phyloP scores from a whole-genome alignment of 2,113 vertebrate species.

The Cyphomyrus plagiostoma region DNA sequence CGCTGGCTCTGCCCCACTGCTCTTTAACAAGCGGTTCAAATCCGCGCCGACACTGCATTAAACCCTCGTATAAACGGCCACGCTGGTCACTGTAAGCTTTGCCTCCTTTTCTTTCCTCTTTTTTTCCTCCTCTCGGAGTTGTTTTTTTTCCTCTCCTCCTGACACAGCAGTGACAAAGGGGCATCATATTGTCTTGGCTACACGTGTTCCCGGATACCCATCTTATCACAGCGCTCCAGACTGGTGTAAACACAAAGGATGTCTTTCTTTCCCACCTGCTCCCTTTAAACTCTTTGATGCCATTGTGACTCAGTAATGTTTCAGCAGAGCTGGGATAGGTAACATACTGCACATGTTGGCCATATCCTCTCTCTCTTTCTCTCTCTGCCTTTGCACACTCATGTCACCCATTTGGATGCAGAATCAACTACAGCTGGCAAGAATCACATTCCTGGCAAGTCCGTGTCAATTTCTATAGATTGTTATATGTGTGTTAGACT shows the following conservation, averaged over 20 bases:
- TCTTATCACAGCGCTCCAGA: slow-evolving; percentile 51
- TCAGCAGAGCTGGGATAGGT: slow-evolving; percentile 13
- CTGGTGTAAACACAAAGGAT: slow-evolving; percentile 49
- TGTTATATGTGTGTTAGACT: not conserved
- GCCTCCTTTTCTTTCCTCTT: slow-evolving; percentile 20
- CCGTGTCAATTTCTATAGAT: not conserved
- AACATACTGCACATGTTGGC: not conserved
- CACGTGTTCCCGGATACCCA: slow-evolving; percentile 42
- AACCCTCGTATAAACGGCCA: slow-evolving; percentile 37
- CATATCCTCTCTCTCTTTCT: slow-evolving; percentile 3
- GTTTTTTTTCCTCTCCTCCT: slow-evolving; percentile 15
- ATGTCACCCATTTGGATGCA: not conserved
- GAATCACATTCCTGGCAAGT: not conserved
- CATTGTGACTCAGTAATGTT: slow-evolving; percentile 27
- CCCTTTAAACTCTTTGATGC: slow-evolving; percentile 29
- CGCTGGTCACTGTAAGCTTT: slow-evolving; percentile 31
- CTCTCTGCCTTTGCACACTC: slow-evolving; percentile 8
- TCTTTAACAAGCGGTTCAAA: slow-evolving; percentile 43
- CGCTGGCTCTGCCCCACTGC: slow-evolving; percentile 33
- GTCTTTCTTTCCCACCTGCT: slow-evolving; percentile 27
- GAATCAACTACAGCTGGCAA: slow-evolving; percentile 23
- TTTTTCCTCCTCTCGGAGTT: slow-evolving; percentile 28
- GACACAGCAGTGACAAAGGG: slow-evolving; percentile 42
- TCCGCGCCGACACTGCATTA: slow-evolving; percentile 37
- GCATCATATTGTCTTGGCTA: slow-evolving; percentile 47